A percentile compares a stretch with the other conserved stretches of the same genome.
These are phyloP conservation scores for Dolichopus griseipennis DNA, from an alignment of 2,888 invertebrate genomes.

Conservation along the genomic window DNA sequence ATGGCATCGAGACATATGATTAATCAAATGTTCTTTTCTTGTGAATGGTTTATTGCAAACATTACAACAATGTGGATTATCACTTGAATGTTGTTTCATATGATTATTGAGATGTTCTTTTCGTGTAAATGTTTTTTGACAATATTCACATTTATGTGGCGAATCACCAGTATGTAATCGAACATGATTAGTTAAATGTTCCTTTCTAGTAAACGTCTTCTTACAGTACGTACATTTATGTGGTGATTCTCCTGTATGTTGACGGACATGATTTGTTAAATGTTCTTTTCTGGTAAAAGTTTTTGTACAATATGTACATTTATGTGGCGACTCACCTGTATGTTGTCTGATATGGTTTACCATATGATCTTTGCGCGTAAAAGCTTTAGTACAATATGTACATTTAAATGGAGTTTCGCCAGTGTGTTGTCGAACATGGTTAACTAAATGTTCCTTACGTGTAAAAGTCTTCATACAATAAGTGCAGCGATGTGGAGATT, in stretches of 20 bases:
- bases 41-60: constrained; percentile 80
- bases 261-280: constrained; percentile 74
- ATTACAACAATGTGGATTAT: constrained; percentile 77
- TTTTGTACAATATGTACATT: constrained; percentile 79
- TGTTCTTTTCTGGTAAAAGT: constrained; percentile 73
- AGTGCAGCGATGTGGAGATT: constrained; percentile 76
- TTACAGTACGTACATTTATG: constrained; percentile 47
- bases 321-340: constrained; percentile 76
- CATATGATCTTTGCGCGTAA: constrained; percentile 75
- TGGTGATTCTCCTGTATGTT: constrained; percentile 68
- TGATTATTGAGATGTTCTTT: constrained; percentile 80
- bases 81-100: constrained; percentile 79
- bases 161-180: constrained; percentile 75
- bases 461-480: constrained; percentile 81
- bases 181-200: constrained; percentile 77
- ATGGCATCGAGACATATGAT: constrained; percentile 64
- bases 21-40: constrained; percentile 76
- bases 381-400: constrained; percentile 76
- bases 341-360: constrained; percentile 66
- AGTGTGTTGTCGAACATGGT: constrained; percentile 75
- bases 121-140: constrained; percentile 76
- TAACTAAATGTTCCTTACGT: constrained; percentile 79
- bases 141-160: constrained; percentile 75
- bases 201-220: constrained; percentile 66
- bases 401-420: constrained; percentile 77